These are phyloP conservation scores for Astreopora myriophthalma DNA, from an alignment of 64 coral and sea anemone species.

Conservation along the genomic window DNA sequence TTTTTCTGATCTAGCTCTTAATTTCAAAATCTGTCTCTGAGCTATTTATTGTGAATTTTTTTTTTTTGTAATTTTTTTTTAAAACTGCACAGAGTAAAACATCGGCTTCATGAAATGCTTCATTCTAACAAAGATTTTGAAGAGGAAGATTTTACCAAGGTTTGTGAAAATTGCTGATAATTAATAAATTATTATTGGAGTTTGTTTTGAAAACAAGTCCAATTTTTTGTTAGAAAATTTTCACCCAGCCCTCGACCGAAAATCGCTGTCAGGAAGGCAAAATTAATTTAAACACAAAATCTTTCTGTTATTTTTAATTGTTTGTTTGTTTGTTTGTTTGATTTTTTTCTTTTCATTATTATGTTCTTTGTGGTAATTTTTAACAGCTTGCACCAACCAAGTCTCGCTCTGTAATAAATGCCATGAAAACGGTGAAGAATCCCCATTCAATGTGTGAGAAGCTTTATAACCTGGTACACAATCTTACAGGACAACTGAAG, in stretches of 20 bases:
- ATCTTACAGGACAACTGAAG: slow-evolving; percentile 86
- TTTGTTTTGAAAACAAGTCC: no score
- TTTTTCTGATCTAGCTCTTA: no score
- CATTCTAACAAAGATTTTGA: slow-evolving; percentile 75
- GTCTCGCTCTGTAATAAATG: slow-evolving; percentile 72
- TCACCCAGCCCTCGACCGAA: no score
- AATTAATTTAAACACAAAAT: no score
- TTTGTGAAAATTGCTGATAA: neutral
- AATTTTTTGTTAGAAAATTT: no score
- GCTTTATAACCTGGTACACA: slow-evolving; percentile 73
- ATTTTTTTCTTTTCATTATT: neutral
- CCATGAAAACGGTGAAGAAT: slow-evolving; percentile 90
- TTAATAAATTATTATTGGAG: no score
- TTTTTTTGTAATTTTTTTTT: neutral
- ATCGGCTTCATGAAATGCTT: slow-evolving; percentile 88
- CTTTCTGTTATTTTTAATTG: no score
- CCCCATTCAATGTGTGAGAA: slow-evolving; percentile 83
- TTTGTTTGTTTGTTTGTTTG: no score
- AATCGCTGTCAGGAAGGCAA: no score
- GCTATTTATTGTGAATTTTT: neutral
- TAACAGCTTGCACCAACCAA: slow-evolving; percentile 83
- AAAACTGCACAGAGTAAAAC: slow-evolving; percentile 58
- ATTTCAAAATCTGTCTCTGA: neutral
- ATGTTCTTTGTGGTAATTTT: no score
- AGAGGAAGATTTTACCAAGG: slow-evolving; percentile 80